Base-by-base conservation (phyloP, 2,797 vertebrate genomes). In the Sebastes reedi region DNA sequence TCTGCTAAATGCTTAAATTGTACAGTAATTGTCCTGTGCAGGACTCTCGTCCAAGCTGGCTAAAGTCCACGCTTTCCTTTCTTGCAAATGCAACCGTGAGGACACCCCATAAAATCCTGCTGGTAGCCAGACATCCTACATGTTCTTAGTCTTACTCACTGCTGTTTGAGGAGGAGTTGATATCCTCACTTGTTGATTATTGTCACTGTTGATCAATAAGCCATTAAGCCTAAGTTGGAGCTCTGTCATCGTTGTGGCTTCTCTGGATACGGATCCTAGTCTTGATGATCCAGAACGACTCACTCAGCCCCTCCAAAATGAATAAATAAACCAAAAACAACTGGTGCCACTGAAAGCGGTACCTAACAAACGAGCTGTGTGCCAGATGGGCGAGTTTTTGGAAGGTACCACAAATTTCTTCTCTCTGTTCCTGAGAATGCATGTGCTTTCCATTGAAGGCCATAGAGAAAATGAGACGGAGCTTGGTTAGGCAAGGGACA, bases 381-480 rank as follows among this genome's bases (percentile, higher is more conserved):
- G 89, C 93, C 93, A 94, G 91, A 94, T 93, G 94, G 90, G 80
- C 76, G 75, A 62, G 56, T 88, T 93, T 58, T 88, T 87, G 80
- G 81, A 94, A 92, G 80, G 84, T 84, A 88, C 88, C 90, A 89
- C 88, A 92, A 68, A 88, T 88, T 87, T 90, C 77, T 88, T 76
- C 65, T 88, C 84, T 85, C 76, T 67, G 85, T 86, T 90, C 77
- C 80, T 75, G 66, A 87, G 84, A 85, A 79, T 79, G 84, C 94
- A 93, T 95, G 89, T 94, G 94, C 91, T 94, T 95, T 94, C 90
- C 86, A 94, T 94, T 93, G 93, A 72, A 66, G 86, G 71, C 75
- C 42, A 77, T 67, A 84, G 87, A 89, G 89, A 92, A 94, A 93
- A 94, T 83, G 86, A 90, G 88, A 87, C 67, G 29, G 73, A 72